Conservation (phyloP, 2,113 vertebrate species). For the Hypocryptadius cinnamomeus region DNA sequence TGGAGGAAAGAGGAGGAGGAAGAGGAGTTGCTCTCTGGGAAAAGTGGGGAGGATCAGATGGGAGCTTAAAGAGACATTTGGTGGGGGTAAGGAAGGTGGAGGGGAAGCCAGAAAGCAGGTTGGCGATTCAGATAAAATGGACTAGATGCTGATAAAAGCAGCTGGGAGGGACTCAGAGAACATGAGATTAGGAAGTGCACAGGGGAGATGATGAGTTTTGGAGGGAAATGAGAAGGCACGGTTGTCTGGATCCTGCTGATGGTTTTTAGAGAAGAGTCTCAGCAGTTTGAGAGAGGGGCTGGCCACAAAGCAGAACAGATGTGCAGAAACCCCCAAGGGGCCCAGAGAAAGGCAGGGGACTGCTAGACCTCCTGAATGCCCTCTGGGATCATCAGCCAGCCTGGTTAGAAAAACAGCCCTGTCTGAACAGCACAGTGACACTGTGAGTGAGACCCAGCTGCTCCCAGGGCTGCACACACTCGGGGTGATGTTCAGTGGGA, state of each 20-base stretch:
- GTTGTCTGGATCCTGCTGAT: neutral
- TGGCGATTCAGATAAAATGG: neutral
- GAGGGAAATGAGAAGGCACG: neutral
- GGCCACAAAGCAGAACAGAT: neutral
- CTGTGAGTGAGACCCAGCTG: neutral
- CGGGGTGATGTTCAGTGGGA: neutral
- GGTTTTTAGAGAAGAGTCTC: neutral
- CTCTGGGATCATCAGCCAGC: neutral
- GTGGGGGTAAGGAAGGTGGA: neutral
- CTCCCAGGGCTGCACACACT: neutral
- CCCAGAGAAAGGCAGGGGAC: neutral
- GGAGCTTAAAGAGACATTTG: neutral
- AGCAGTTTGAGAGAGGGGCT: neutral
- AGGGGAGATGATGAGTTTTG: neutral
- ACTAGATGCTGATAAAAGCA: neutral
- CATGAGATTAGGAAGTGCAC: neutral
- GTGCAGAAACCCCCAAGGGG: neutral
- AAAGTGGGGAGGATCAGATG: neutral
- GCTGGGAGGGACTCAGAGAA: neutral
- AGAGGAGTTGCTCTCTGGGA: neutral
- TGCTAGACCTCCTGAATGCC: neutral
- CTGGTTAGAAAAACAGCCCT: neutral
- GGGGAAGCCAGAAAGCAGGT: neutral
- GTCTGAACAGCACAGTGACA: neutral
- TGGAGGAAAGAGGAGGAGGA: neutral